Evolutionary conservation across 1,140 invertebrate genomes (phyloP).

Genomic region (Tetramorium alpestre): DNA sequence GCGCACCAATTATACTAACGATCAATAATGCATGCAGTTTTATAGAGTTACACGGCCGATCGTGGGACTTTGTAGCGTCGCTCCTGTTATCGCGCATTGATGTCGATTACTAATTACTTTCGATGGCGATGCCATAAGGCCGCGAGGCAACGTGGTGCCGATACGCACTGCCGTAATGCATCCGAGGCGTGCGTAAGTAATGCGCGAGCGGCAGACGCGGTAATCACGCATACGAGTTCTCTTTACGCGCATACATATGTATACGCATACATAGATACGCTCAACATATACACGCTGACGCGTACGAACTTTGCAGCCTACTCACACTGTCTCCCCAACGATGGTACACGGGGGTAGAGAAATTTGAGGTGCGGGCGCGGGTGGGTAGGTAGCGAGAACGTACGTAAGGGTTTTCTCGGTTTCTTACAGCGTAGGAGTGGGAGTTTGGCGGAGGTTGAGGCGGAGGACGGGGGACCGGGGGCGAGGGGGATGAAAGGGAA

Average conservation of each 20-base stretch:
- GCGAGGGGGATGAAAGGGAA: constrained; percentile 49
- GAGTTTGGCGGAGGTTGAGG: constrained; percentile 72
- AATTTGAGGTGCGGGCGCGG: constrained; percentile 47
- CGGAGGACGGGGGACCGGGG: constrained; percentile 50
- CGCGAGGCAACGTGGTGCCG: not conserved
- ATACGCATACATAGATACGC: not conserved
- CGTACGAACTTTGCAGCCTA: constrained; percentile 61
- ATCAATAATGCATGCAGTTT: constrained; percentile 33
- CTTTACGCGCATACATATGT: constrained; percentile 5
- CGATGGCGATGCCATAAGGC: not conserved
- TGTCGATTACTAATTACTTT: constrained; percentile 31
- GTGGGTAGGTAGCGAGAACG: constrained; percentile 73
- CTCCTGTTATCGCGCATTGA: not conserved
- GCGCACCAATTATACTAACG: constrained; percentile 26
- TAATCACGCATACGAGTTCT: constrained; percentile 63
- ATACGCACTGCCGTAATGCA: not conserved
- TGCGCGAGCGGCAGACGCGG: constrained; percentile 31
- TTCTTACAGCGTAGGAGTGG: constrained; percentile 80
- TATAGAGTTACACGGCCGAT: not conserved
- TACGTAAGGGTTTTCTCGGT: constrained; percentile 84
- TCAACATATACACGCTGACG: constrained; percentile 29
- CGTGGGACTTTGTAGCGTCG: not conserved
- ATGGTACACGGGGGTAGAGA: constrained; percentile 38
- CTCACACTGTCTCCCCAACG: constrained; percentile 33
- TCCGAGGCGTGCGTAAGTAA: constrained; percentile 40